Evolutionary conservation across 1,140 invertebrate genomes (phyloP).

Genomic region (Hycleus phaleratus): DNA sequence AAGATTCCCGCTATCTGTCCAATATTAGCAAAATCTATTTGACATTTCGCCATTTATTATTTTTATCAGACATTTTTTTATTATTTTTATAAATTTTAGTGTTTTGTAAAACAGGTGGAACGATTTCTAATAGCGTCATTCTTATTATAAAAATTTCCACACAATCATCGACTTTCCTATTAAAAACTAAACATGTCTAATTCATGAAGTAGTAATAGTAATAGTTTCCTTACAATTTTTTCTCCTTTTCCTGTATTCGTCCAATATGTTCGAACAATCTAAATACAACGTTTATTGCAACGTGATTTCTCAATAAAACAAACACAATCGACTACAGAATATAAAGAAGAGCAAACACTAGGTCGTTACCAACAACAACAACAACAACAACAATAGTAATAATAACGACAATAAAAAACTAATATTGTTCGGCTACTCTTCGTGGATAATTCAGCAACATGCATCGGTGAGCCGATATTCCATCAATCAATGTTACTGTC

Average conservation of each 20-base stretch:
- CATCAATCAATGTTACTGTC: slow-evolving; percentile 37
- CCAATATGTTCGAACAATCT: too few species aligned
- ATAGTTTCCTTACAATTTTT: too few species aligned
- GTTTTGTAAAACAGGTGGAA: too few species aligned
- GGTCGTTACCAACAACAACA: background rate
- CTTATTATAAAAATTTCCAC: too few species aligned
- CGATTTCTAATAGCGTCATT: too few species aligned
- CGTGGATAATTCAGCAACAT: slow-evolving; percentile 23
- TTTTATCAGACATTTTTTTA: too few species aligned
- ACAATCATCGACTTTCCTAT: too few species aligned
- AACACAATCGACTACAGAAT: background rate
- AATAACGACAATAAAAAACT: slow-evolving; percentile 13
- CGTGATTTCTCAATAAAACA: slow-evolving; percentile 29
- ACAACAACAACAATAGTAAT: background rate
- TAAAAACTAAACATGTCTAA: slow-evolving; percentile 9
- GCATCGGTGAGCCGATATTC: slow-evolving; percentile 29
- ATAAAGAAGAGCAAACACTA: background rate
- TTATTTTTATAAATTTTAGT: too few species aligned
- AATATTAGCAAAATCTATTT: too few species aligned
- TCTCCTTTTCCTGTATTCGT: too few species aligned
- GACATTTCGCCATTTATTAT: too few species aligned
- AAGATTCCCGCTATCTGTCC: too few species aligned
- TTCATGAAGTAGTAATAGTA: slow-evolving; percentile 16
- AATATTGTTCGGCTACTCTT: slow-evolving; percentile 11
- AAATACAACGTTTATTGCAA: slow-evolving; percentile 8